Evolutionary conservation across 1,140 invertebrate species (phyloP).

Genomic region (Parasteatoda tepidariorum): DNA sequence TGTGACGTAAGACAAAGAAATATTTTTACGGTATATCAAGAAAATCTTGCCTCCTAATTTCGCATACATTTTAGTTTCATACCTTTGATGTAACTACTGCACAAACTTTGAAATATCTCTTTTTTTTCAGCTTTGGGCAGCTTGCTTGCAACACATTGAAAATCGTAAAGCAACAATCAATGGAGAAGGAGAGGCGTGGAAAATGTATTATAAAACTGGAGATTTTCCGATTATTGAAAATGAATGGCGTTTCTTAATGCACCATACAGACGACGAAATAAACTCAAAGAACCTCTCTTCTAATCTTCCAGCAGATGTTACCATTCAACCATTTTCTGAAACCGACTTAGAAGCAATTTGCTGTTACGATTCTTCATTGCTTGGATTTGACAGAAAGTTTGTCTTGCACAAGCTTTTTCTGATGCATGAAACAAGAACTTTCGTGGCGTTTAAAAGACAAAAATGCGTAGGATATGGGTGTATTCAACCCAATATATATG

Average conservation of each 20-base stretch:
- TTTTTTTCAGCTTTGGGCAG: no score
- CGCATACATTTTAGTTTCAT: no score
- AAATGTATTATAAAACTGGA: no score
- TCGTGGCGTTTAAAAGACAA: slow-evolving; percentile 57
- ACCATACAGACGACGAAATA: slow-evolving; percentile 1
- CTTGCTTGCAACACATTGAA: no score
- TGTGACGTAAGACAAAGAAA: no score
- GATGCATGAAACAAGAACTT: slow-evolving; percentile 35
- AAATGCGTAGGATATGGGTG: slow-evolving; percentile 61
- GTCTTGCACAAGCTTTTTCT: slow-evolving; percentile 33
- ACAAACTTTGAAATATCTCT: no score
- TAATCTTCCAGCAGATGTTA: background rate
- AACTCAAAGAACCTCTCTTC: slow-evolving; percentile 41
- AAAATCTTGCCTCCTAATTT: no score
- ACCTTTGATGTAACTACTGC: no score
- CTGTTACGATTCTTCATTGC: slow-evolving; percentile 50
- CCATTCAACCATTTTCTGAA: slow-evolving; percentile 20
- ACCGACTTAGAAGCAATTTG: slow-evolving; percentile 16
- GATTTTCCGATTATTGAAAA: no score
- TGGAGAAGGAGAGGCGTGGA: no score
- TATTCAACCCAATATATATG: slow-evolving; percentile 49
- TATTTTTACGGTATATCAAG: no score
- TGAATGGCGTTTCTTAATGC: background rate
- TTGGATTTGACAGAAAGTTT: slow-evolving; percentile 40
- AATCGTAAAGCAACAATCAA: no score